A percentile compares a stretch with the other conserved stretches of the same genome.
Evolutionary conservation across 2,888 invertebrate species (phyloP).

Genomic region (Xylocampa areola): DNA sequence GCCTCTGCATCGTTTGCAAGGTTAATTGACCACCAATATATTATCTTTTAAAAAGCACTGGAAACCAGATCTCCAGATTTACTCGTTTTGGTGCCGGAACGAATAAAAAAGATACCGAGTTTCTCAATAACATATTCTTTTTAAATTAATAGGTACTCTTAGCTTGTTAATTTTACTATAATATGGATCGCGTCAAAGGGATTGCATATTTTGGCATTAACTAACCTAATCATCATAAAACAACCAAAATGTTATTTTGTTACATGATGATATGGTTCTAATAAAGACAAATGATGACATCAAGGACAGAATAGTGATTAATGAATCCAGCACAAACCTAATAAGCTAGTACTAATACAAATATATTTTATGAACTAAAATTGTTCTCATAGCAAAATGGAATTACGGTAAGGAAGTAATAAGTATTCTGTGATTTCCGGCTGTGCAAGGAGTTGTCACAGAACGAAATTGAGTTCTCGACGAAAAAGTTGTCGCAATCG

Average conservation of each 20-base stretch:
- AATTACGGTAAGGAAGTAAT: slow-evolving; percentile 31
- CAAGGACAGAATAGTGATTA: slow-evolving; percentile 12
- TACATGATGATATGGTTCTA: slow-evolving; percentile 24
- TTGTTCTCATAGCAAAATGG: slow-evolving; percentile 22
- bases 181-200: neutral
- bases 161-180: neutral
- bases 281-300: neutral
- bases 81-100: no score
- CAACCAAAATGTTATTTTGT: slow-evolving; percentile 8
- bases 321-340: slow-evolving; percentile 16
- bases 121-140: no score
- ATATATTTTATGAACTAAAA: slow-evolving; percentile 13
- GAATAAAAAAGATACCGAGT: no score
- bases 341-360: slow-evolving; percentile 26
- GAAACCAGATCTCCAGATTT: neutral
- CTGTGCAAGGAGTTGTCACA: slow-evolving; percentile 9
- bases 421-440: slow-evolving; percentile 32
- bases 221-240: slow-evolving; percentile 7
- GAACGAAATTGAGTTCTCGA: slow-evolving; percentile 19
- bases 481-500: slow-evolving; percentile 27
- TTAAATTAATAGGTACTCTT: neutral
- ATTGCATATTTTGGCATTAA: slow-evolving; percentile 2
- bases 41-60: slow-evolving; percentile 12
- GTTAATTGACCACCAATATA: slow-evolving; percentile 64
- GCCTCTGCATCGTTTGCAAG: slow-evolving; percentile 70